phyloP scores from a whole-genome alignment of 2,797 vertebrate species.

The Neoniphon sammara region DNA sequence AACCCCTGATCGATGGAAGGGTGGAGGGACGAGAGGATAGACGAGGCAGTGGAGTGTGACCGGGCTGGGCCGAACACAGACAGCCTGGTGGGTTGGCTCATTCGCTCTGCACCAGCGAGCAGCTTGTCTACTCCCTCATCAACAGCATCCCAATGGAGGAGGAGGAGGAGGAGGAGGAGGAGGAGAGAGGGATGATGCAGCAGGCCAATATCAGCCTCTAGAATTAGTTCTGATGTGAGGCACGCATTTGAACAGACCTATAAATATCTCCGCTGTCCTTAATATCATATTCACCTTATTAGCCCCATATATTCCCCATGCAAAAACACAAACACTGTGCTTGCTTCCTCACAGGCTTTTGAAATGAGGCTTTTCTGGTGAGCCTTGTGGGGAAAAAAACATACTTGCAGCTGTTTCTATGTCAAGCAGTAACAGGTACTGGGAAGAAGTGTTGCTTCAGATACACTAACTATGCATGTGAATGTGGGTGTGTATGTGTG shows the following conservation, averaged over 20 bases:
- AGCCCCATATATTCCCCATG: too few species aligned
- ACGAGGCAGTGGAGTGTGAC: neutral
- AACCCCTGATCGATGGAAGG: slow-evolving; percentile 9
- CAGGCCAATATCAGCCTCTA: neutral
- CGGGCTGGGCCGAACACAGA: neutral
- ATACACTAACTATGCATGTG: slow-evolving; percentile 1
- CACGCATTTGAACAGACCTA: neutral
- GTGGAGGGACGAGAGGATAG: neutral
- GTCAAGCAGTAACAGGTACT: slow-evolving; percentile 9
- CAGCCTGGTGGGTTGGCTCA: neutral
- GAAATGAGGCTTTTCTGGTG: neutral
- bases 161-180: slow-evolving; percentile 1
- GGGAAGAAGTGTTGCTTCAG: neutral
- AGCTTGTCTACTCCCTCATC: slow-evolving; percentile 13
- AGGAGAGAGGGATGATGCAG: slow-evolving; percentile 8
- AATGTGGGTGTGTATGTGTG: neutral
- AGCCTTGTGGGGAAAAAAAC: neutral
- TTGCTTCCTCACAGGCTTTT: neutral
- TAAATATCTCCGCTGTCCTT: neutral
- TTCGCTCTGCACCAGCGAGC: slow-evolving; percentile 28
- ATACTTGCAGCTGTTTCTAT: neutral
- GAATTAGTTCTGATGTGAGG: neutral
- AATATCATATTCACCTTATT: neutral
- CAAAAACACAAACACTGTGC: too few species aligned
- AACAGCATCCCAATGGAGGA: slow-evolving; percentile 3